Percentiles rank a stretch among this genome's conserved stretches.
Evolutionary conservation across 2,888 invertebrate genomes (phyloP).

Genomic region (Dryococelus australis): DNA sequence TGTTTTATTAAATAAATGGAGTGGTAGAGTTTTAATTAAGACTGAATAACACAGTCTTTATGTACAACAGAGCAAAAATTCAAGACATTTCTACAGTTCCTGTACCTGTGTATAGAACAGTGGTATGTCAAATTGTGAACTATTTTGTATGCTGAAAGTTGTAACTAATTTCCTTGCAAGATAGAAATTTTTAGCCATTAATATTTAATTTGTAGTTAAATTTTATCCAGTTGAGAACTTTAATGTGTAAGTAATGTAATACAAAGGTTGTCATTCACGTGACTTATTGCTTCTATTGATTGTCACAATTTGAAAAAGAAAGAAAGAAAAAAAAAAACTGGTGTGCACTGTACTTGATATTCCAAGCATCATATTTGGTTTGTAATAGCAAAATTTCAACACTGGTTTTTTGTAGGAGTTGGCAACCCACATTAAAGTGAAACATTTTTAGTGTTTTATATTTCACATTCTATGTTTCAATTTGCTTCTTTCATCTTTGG

Average conservation of each 20-base stretch:
- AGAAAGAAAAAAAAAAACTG: too few species aligned
- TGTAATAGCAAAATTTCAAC: background rate
- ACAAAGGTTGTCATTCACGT: background rate
- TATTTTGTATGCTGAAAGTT: background rate
- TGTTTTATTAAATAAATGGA: too few species aligned
- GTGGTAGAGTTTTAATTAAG: background rate
- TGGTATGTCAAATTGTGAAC: background rate
- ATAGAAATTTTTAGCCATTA: too few species aligned
- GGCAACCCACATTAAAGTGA: too few species aligned
- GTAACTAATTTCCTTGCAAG: background rate
- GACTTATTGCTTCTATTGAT: background rate
- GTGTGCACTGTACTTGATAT: background rate
- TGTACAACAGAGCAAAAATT: background rate
- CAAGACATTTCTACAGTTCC: background rate
- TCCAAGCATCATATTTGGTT: background rate
- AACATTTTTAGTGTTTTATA: too few species aligned
- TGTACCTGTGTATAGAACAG: background rate
- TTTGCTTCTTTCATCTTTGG: too few species aligned
- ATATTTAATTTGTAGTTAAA: too few species aligned
- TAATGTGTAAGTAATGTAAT: background rate
- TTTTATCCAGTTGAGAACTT: too few species aligned
- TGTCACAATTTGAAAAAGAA: background rate
- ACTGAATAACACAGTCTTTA: background rate
- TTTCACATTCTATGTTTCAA: too few species aligned
- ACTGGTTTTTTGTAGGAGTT: too few species aligned